Evolutionary conservation across 2,888 invertebrate species (phyloP).

Genomic region (Formica aserva): DNA sequence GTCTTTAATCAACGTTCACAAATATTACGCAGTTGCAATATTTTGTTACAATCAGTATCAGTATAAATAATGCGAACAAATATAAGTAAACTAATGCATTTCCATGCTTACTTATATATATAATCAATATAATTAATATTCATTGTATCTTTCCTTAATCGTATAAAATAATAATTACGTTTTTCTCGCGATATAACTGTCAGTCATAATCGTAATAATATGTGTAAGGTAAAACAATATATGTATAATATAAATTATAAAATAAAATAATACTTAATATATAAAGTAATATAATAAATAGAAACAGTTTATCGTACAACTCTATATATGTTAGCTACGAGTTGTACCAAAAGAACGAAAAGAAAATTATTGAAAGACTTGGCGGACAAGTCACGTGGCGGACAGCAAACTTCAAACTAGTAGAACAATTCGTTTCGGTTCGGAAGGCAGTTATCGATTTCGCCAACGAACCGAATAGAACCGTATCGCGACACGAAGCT

Average conservation of each 20-base stretch:
- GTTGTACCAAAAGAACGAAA: not conserved
- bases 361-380: conserved; percentile 13
- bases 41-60: not conserved
- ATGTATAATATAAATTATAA: not conserved
- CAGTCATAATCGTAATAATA: not conserved
- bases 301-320: not conserved
- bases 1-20: not conserved
- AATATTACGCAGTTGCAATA: not conserved
- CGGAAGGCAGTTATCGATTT: conserved; percentile 39
- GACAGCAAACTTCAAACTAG: conserved; percentile 30
- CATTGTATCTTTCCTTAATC: not conserved
- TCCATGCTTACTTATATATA: too few species aligned
- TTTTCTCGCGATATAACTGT: not conserved
- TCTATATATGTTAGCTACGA: not conserved
- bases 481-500: conserved; percentile 3
- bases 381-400: conserved; percentile 14
- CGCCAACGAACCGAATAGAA: conserved; percentile 36
- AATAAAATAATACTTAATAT: not conserved
- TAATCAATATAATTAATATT: not conserved
- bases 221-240: not conserved
- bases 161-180: not conserved
- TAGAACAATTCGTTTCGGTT: conserved; percentile 43
- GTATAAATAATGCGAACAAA: not conserved
- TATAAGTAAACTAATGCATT: not conserved
- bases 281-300: not conserved